Conservation (phyloP, 2,113 vertebrate species). For the Misgurnus anguillicaudatus region DNA sequence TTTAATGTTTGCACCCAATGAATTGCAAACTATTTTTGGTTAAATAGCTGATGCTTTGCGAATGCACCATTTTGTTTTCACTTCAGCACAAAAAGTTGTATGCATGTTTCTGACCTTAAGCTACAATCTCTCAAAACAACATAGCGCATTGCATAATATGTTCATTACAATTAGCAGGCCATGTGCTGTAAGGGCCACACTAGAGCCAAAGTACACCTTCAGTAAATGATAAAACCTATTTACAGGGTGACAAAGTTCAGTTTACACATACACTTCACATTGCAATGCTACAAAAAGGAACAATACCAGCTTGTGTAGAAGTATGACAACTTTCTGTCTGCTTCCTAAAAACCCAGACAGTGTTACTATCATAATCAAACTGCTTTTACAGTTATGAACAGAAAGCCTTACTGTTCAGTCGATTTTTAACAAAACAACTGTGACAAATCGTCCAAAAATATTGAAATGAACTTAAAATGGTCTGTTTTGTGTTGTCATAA, state of each 20-base stretch:
- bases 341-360: background rate
- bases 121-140: constrained; percentile 8
- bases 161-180: constrained; percentile 60
- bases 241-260: constrained; percentile 71
- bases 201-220: constrained; percentile 71
- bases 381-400: background rate
- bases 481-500: too few relatives aligned
- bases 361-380: background rate
- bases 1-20: too few relatives aligned
- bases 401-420: background rate
- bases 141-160: constrained; percentile 42
- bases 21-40: background rate
- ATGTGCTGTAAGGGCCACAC: constrained; percentile 24
- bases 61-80: background rate
- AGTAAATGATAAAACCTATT: constrained; percentile 72
- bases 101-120: constrained; percentile 7
- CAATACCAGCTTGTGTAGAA: constrained; percentile 2
- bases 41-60: background rate
- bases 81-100: background rate
- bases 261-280: constrained; percentile 38
- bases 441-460: background rate
- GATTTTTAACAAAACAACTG: background rate
- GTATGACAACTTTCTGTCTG: background rate
- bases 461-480: too few relatives aligned
- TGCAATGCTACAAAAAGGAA: background rate